Evolutionary conservation across 1,140 invertebrate species (phyloP), one percentile per base, ranked within the genome.

Genomic region (Heliconius melpomene): DNA sequence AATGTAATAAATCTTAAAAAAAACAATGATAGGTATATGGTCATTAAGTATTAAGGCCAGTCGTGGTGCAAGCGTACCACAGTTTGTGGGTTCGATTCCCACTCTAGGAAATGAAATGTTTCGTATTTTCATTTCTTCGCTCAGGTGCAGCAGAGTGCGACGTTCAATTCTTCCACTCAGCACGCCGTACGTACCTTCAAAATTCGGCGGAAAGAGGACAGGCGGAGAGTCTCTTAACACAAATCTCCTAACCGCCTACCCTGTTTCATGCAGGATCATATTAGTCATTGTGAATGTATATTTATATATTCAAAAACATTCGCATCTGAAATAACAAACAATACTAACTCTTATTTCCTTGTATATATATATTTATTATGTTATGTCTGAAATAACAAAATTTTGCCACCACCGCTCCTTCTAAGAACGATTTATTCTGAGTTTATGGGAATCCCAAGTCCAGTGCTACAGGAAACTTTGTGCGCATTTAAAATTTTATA

Each of bases 291-390:
- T 66, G 11, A 29, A 66, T 29, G 5, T 66, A 66, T 66, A 66
- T 66, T 66, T 66, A 66, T 29, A 29, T 18, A 66, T 16, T 29
- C 26, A 29, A 16, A 66, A 29, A 66, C 23, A 29, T 16, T 8
- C 9, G 8, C 20, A 60, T 23, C 54, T n/a, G n/a, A 23, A 66
- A 29, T 26, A 66, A 29, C 60, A 26, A 29, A 29, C 26, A 16
- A 66, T 66, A 29, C 26, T 66, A 36, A 29, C 60, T 66, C 26
- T 26, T 66, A 66, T 66, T 66, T 66, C 60, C 60, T 66, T 29
- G n/a, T 26, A 66, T 5, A 1, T n/a, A n/a, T n/a, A n/a, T n/a
- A n/a, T n/a, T 29, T n/a, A 26, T n/a, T 29, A 29, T 29, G 16
- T 29, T 66, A 3, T 29, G 26, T 29, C 60, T 66, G 26, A 66